Base-by-base conservation (phyloP, 1,140 invertebrate species). In the Parasteatoda tepidariorum region DNA sequence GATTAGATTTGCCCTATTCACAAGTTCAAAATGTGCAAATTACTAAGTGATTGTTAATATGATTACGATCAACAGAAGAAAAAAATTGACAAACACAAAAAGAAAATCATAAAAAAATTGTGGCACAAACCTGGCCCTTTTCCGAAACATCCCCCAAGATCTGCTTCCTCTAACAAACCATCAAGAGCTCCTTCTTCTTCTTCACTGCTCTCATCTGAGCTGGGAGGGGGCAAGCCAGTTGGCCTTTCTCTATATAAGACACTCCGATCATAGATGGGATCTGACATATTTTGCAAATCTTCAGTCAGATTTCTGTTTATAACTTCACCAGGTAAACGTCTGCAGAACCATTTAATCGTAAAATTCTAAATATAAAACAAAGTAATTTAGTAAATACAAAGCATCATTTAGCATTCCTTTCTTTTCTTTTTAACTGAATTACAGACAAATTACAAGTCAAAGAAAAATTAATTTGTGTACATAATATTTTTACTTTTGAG, bases 71-170 rank as follows among this genome's bases (percentile, higher is more conserved):
- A n/a, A n/a, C n/a, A n/a, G n/a, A n/a, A n/a, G n/a, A n/a, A n/a
- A n/a, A n/a, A n/a, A n/a, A n/a, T n/a, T n/a, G n/a, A n/a, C n/a
- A n/a, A n/a, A n/a, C n/a, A n/a, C n/a, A n/a, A n/a, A n/a, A n/a
- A n/a, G n/a, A n/a, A n/a, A n/a, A n/a, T n/a, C n/a, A n/a, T n/a
- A n/a, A n/a, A n/a, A n/a, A n/a, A n/a, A n/a, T n/a, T n/a, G n/a
- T n/a, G n/a, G n/a, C n/a, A n/a, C n/a, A 18, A 22, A 79, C 85
- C 86, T 26, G 86, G 86, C 13, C 86, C 86, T 54, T 85, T 85
- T 26, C 86, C 86, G 81, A 87, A 87, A 68, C 86, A 87, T 1
- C 86, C 86, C 4, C 86, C 86, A 26, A 79, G 62, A 84, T 85
- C 86, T 30, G 48, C 55, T 48, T 84, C 75, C 59, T 85, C 84